These are phyloP conservation scores for Caenorhabditis remanei DNA, from an alignment of 1,140 invertebrate species.

Conservation along the genomic window DNA sequence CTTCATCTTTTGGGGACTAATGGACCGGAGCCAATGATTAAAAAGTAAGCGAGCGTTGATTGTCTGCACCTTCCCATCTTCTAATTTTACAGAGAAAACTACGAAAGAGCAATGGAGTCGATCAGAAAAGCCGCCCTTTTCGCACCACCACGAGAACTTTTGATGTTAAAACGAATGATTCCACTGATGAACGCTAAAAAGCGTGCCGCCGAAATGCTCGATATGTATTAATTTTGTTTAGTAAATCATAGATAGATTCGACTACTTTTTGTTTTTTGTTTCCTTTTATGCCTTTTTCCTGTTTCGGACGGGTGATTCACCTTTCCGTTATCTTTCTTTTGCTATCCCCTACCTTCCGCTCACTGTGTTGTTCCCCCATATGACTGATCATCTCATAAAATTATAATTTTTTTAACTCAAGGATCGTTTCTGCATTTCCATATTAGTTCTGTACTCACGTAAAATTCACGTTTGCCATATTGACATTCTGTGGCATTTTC, in stretches of 20 bases:
- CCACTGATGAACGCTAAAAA: slow-evolving; percentile 39
- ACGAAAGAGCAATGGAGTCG: slow-evolving; percentile 31
- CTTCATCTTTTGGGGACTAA: slow-evolving; percentile 29
- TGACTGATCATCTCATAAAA: neutral
- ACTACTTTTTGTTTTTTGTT: neutral
- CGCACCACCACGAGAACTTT: slow-evolving; percentile 14
- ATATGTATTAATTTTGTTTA: slow-evolving; percentile 32
- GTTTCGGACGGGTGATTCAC: neutral
- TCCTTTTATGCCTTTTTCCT: neutral
- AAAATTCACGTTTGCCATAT: slow-evolving; percentile 54
- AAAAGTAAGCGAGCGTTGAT: neutral
- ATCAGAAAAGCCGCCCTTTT: slow-evolving; percentile 30
- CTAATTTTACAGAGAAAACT: neutral
- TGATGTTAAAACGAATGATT: slow-evolving; percentile 45
- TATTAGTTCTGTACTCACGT: neutral
- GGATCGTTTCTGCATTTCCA: too few species aligned
- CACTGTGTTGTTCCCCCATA: slow-evolving; percentile 1
- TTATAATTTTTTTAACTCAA: too few species aligned
- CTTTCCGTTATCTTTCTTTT: neutral
- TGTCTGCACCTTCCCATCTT: too few species aligned
- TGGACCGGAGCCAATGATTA: slow-evolving; percentile 25
- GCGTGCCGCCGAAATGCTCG: slow-evolving; percentile 34
- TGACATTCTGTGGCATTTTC: slow-evolving; percentile 59
- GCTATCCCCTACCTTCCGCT: neutral
- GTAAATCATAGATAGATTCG: neutral